These are phyloP conservation scores for Magallana ariakensis DNA, from an alignment of 1,140 invertebrate genomes.

Conservation along the genomic window DNA sequence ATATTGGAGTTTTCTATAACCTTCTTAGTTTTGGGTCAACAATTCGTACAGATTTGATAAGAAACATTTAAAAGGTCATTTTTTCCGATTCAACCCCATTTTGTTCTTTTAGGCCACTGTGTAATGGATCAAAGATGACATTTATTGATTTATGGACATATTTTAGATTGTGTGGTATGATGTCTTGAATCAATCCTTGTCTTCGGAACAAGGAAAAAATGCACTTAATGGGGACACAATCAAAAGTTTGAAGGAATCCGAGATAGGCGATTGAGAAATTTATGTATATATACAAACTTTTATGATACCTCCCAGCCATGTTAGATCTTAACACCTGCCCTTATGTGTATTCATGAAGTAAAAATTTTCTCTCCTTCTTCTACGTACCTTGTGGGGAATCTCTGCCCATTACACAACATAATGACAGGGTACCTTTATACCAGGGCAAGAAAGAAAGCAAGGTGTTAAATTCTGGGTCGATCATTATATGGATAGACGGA, in stretches of 20 bases:
- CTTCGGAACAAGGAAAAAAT: neutral
- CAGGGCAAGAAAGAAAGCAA: neutral
- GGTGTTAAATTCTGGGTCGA: conserved; percentile 31
- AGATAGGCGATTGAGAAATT: neutral
- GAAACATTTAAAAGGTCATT: neutral
- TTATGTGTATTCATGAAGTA: conserved; percentile 34
- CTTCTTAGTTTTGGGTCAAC: neutral
- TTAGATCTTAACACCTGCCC: conserved; percentile 16
- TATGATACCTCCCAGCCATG: neutral
- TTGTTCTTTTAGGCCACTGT: neutral
- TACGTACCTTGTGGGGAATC: neutral
- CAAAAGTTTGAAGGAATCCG: neutral
- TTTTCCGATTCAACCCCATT: neutral
- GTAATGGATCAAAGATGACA: neutral
- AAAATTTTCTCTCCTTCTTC: neutral
- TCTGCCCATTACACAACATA: neutral
- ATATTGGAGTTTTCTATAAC: neutral
- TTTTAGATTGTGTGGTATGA: neutral
- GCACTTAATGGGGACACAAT: neutral
- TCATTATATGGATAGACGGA: conserved; percentile 16
- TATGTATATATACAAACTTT: neutral
- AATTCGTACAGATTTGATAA: neutral
- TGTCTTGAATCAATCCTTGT: conserved; percentile 23
- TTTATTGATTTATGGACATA: conserved; percentile 10
- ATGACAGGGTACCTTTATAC: neutral